These are phyloP conservation scores for Steinernema scapterisci DNA, from an alignment of 2,888 invertebrate species.

Conservation along the genomic window DNA sequence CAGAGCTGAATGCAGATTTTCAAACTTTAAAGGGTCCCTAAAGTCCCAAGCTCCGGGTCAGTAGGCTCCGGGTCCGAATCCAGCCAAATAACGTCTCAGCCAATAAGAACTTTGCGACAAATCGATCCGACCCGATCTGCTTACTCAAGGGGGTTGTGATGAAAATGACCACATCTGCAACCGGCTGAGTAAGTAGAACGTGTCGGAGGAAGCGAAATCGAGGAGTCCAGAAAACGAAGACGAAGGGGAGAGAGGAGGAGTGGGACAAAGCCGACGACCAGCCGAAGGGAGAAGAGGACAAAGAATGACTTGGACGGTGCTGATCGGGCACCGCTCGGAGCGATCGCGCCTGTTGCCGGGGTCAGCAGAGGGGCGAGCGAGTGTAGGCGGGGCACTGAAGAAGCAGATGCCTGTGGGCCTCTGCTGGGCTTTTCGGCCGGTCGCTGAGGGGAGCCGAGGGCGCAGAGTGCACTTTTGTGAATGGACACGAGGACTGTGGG, in stretches of 20 bases:
- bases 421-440: background rate
- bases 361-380: background rate
- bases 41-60: no score
- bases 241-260: background rate
- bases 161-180: conserved; percentile 37
- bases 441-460: background rate
- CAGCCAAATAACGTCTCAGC: background rate
- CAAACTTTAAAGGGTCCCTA: no score
- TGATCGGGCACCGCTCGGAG: background rate
- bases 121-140: conserved; percentile 34
- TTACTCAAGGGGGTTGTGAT: conserved; percentile 46
- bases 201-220: no score
- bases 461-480: conserved; percentile 3
- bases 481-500: background rate
- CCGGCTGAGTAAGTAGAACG: conserved; percentile 41
- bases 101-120: background rate
- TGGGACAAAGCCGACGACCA: no score
- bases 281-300: background rate
- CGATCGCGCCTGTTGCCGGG: conserved; percentile 4
- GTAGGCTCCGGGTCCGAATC: no score
- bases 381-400: background rate
- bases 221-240: no score
- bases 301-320: background rate
- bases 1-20: no score
- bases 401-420: conserved; percentile 19